Evolutionary conservation across 2,113 vertebrate genomes (phyloP).

Genomic region (Morone saxatilis): DNA sequence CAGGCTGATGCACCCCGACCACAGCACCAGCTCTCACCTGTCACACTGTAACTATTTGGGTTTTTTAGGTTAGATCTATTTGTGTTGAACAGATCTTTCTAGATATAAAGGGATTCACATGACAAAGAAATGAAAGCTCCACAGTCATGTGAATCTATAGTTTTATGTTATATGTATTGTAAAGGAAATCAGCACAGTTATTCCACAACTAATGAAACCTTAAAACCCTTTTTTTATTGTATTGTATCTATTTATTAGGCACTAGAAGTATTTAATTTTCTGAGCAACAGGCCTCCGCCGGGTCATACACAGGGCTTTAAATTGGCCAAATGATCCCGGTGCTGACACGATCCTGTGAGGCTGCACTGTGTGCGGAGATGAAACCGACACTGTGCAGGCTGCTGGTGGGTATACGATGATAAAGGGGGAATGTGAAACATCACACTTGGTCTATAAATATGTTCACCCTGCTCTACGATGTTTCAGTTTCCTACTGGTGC

Average conservation of each 20-base stretch:
- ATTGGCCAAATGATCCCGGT: conserved; percentile 37
- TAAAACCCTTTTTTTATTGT: neutral
- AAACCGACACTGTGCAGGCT: conserved; percentile 51
- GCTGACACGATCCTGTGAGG: conserved; percentile 15
- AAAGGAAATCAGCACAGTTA: neutral
- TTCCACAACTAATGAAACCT: neutral
- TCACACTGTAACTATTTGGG: neutral
- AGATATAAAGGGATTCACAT: too few species aligned
- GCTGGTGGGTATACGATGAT: conserved; percentile 53
- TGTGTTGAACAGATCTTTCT: neutral
- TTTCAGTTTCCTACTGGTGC: conserved; percentile 68
- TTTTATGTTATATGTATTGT: neutral
- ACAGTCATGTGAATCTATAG: accelerated
- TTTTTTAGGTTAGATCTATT: conserved; percentile 3
- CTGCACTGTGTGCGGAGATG: conserved; percentile 1
- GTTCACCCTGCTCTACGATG: conserved; percentile 40
- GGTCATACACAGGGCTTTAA: conserved; percentile 34
- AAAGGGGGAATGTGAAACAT: conserved; percentile 82
- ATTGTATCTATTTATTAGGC: neutral
- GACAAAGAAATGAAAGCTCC: neutral
- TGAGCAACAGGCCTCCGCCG: conserved; percentile 43
- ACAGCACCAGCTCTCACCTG: conserved; percentile 9
- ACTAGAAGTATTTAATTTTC: neutral
- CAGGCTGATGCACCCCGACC: neutral
- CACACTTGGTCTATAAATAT: conserved; percentile 82